These are phyloP conservation scores for Percopsis transmontana DNA, from an alignment of 2,113 vertebrate genomes.

Conservation along the genomic window DNA sequence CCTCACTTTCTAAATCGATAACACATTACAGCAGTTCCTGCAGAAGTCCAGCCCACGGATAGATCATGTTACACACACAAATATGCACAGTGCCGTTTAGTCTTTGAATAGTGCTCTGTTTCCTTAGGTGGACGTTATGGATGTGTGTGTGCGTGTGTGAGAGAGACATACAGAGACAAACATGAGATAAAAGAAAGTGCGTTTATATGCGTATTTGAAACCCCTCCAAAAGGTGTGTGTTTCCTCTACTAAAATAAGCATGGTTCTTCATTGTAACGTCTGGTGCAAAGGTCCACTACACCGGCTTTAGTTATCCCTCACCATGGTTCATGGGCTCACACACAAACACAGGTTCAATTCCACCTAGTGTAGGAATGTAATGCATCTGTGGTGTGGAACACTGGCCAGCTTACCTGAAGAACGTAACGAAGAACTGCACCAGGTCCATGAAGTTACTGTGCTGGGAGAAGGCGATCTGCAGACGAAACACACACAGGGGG, in stretches of 20 bases:
- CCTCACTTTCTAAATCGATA: slow-evolving; percentile 60
- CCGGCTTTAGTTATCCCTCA: slow-evolving; percentile 41
- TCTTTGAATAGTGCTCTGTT: neutral
- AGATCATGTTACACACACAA: slow-evolving; percentile 23
- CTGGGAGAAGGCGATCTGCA: slow-evolving; percentile 97
- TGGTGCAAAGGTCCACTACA: slow-evolving; percentile 5
- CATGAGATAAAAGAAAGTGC: neutral
- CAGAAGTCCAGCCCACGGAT: slow-evolving; percentile 31
- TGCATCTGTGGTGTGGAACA: slow-evolving; percentile 3
- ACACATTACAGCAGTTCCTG: slow-evolving; percentile 63
- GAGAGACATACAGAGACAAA: neutral
- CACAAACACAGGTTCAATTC: slow-evolving; percentile 1
- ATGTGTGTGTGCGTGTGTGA: neutral
- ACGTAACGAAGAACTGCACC: slow-evolving; percentile 99
- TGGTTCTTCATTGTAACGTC: slow-evolving; percentile 22
- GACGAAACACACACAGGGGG: neutral
- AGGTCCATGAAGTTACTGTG: slow-evolving; percentile 99
- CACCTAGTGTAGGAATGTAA: neutral
- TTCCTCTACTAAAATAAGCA: slow-evolving; percentile 17
- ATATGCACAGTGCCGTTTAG: neutral
- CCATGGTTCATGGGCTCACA: slow-evolving; percentile 3
- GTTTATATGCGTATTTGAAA: slow-evolving; percentile 15
- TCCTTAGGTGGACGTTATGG: neutral
- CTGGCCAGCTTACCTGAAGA: slow-evolving; percentile 89
- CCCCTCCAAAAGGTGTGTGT: too few species aligned